phyloP scores from a whole-genome alignment of 2,888 invertebrate genomes.

The Agonopterix subpropinquella region DNA sequence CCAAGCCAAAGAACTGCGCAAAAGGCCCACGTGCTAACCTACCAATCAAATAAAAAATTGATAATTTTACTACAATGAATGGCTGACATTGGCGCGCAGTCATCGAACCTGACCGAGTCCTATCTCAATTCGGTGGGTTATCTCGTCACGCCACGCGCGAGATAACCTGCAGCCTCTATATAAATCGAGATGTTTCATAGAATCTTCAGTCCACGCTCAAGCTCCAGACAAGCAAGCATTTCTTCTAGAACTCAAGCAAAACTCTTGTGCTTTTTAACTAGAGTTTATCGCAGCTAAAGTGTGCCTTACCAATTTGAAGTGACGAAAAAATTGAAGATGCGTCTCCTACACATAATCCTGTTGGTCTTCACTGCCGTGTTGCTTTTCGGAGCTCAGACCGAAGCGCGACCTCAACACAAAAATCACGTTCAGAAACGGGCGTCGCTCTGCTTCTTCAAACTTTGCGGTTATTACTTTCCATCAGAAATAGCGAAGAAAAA shows the following conservation, averaged over 20 bases:
- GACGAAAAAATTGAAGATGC: slow-evolving; percentile 33
- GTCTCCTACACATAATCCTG: slow-evolving; percentile 40
- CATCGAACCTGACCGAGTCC: slow-evolving; percentile 52
- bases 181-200: slow-evolving; percentile 34
- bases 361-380: slow-evolving; percentile 32
- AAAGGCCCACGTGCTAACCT: neutral
- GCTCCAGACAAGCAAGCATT: slow-evolving; percentile 36
- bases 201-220: slow-evolving; percentile 49
- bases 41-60: slow-evolving; percentile 10
- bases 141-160: slow-evolving; percentile 51
- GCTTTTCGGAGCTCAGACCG: slow-evolving; percentile 25
- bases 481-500: slow-evolving; percentile 23
- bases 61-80: slow-evolving; percentile 65
- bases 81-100: slow-evolving; percentile 63
- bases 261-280: too few relatives aligned
- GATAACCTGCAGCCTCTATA: slow-evolving; percentile 61
- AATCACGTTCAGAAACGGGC: slow-evolving; percentile 36
- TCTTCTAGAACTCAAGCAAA: neutral
- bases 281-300: too few relatives aligned
- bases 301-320: too few relatives aligned
- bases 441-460: slow-evolving; percentile 48
- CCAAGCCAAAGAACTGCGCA: neutral
- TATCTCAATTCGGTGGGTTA: slow-evolving; percentile 58
- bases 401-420: slow-evolving; percentile 29
- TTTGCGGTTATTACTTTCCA: slow-evolving; percentile 44